A percentile compares a stretch with the other conserved stretches of the same genome.
These are phyloP conservation scores for Sebastes minor DNA, from an alignment of 2,797 vertebrate genomes.

Conservation along the genomic window DNA sequence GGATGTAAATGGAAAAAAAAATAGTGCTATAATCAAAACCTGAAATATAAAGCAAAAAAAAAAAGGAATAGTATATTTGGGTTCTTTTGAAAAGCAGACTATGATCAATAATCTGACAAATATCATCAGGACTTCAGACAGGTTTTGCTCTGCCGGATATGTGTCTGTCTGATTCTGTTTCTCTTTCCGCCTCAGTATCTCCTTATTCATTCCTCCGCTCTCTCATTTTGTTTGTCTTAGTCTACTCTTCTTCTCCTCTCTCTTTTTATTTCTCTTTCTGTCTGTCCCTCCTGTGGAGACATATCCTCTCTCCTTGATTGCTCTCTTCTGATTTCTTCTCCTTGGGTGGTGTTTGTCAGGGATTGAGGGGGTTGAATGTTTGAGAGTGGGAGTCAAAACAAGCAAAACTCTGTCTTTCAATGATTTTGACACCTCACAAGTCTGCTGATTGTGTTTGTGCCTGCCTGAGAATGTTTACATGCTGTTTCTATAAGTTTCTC, in stretches of 20 bases:
- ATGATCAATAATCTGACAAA: conserved; percentile 44
- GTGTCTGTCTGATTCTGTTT: conserved; percentile 14
- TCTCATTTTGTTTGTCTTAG: conserved; percentile 32
- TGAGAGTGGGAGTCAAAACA: conserved; percentile 57
- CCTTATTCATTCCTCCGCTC: conserved; percentile 32
- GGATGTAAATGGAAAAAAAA: not conserved
- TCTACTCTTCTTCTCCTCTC: not conserved
- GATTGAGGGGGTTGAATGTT: conserved; percentile 4
- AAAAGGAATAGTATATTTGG: not conserved
- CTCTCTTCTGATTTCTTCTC: conserved; percentile 67
- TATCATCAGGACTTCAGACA: conserved; percentile 13
- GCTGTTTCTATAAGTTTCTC: conserved; percentile 22
- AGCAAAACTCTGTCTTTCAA: conserved; percentile 50
- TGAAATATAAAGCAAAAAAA: not conserved
- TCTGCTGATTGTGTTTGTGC: conserved; percentile 50
- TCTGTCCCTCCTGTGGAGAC: conserved; percentile 66
- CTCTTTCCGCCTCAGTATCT: conserved; percentile 6
- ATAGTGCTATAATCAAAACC: not conserved
- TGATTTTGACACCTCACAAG: conserved; percentile 55
- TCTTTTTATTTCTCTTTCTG: conserved; percentile 3
- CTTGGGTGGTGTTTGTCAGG: conserved; percentile 64
- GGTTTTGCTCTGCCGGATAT: conserved; percentile 17
- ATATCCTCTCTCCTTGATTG: conserved; percentile 73
- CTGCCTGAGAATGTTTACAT: conserved; percentile 21
- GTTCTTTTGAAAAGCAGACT: conserved; percentile 22